A percentile compares a stretch with the other conserved stretches of the same genome.
Evolutionary conservation across 2,797 vertebrate species (phyloP).

Genomic region (Adelosebastes latens): DNA sequence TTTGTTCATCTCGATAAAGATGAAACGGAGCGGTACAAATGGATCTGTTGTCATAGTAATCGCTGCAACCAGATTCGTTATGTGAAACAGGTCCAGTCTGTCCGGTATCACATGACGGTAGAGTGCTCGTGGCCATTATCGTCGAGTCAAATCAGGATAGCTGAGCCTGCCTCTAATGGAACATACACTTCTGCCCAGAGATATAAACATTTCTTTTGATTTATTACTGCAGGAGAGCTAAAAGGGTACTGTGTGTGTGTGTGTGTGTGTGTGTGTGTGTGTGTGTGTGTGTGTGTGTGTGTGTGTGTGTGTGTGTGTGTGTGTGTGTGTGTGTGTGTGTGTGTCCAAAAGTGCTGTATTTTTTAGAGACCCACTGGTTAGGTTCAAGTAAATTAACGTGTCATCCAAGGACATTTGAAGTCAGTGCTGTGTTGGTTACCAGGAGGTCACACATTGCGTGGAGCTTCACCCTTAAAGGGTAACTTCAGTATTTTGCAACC

Average conservation of each 20-base stretch:
- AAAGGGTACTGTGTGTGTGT: neutral
- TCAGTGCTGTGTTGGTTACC: neutral
- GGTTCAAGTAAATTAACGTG: neutral
- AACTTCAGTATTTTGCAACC: too few species aligned
- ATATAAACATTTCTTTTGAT: constrained; percentile 18
- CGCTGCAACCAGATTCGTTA: neutral
- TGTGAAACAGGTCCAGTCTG: constrained; percentile 35
- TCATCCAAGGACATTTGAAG: neutral
- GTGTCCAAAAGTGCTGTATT: neutral
- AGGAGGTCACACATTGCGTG: neutral
- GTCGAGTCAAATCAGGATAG: constrained; percentile 5
- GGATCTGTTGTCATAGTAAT: constrained; percentile 44
- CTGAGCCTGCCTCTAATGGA: constrained; percentile 22
- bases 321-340: neutral
- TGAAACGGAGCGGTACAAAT: neutral
- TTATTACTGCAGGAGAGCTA: neutral
- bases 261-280: neutral
- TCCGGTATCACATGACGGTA: constrained; percentile 28
- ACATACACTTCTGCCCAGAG: neutral
- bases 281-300: neutral
- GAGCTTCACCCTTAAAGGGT: neutral
- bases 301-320: neutral
- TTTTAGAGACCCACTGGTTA: neutral
- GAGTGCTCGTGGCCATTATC: constrained; percentile 29
- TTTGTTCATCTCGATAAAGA: constrained; percentile 10